These are phyloP conservation scores for Echiichthys vipera DNA, from an alignment of 2,797 vertebrate genomes.

Conservation along the genomic window DNA sequence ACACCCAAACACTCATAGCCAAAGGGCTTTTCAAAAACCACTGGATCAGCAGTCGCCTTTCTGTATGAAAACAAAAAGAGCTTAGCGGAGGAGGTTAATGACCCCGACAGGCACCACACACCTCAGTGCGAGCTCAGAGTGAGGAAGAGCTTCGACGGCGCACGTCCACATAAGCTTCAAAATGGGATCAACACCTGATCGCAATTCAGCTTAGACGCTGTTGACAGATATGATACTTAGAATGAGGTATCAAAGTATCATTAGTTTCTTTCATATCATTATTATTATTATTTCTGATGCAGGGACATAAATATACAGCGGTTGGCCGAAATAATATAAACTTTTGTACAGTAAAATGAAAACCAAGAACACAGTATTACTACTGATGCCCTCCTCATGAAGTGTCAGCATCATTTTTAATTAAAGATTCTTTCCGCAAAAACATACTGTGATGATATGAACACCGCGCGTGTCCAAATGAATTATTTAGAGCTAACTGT, in stretches of 20 bases:
- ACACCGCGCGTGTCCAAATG: background rate
- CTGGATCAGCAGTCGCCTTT: constrained; percentile 81
- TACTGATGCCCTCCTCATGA: background rate
- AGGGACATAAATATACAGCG: background rate
- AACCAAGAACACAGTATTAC: background rate
- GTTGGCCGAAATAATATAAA: background rate
- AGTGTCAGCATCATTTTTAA: background rate
- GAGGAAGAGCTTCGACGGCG: constrained; percentile 9
- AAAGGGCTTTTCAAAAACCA: constrained; percentile 74
- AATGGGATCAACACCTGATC: constrained; percentile 15
- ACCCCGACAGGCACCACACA: constrained; percentile 46
- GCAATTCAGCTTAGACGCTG: rapidly evolving
- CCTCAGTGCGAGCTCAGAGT: constrained; percentile 23
- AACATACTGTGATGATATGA: background rate
- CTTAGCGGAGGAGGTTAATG: constrained; percentile 69
- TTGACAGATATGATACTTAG: background rate
- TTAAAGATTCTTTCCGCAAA: background rate
- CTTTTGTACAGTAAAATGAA: background rate
- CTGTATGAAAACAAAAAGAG: constrained; percentile 75
- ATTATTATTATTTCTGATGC: background rate
- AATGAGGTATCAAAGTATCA: background rate
- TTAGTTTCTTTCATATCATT: background rate
- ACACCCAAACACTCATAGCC: constrained; percentile 33
- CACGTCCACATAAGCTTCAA: constrained; percentile 16
- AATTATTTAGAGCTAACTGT: background rate